phyloP scores from a whole-genome alignment of 2,797 vertebrate species.

The Molossus molossus region DNA sequence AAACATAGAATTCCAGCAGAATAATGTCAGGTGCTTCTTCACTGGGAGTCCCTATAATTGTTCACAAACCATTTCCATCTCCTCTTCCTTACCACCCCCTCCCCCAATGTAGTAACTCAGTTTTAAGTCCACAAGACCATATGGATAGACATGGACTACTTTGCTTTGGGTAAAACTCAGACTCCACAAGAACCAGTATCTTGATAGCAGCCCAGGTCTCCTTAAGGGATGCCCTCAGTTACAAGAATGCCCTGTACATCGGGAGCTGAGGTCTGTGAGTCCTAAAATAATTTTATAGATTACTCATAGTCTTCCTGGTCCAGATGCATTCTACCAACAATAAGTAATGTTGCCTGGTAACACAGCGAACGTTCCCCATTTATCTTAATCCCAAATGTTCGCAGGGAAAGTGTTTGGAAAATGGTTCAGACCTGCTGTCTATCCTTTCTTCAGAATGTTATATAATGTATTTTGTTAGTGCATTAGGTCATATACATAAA shows the following conservation, averaged over 20 bases:
- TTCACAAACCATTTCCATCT: not conserved
- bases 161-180: not conserved
- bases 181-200: not conserved
- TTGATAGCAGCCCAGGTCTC: not conserved
- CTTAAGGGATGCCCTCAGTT: not conserved
- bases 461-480: not conserved
- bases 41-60: not conserved
- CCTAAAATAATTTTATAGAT: not conserved
- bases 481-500: not conserved
- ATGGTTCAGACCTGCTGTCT: not conserved
- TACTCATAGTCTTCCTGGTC: not conserved
- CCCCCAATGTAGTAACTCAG: not conserved
- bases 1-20: not conserved
- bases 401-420: not conserved
- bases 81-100: not conserved
- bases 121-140: not conserved
- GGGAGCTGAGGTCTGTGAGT: not conserved
- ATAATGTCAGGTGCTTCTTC: not conserved
- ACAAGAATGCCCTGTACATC: not conserved
- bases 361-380: not conserved
- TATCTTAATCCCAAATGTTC: constrained; percentile 3
- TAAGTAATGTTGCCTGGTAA: not conserved
- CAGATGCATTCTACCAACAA: not conserved
- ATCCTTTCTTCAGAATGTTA: constrained; percentile 53
- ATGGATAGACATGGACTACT: not conserved